phyloP scores from a whole-genome alignment of 2,113 vertebrate species.

The Bambusicola thoracicus region DNA sequence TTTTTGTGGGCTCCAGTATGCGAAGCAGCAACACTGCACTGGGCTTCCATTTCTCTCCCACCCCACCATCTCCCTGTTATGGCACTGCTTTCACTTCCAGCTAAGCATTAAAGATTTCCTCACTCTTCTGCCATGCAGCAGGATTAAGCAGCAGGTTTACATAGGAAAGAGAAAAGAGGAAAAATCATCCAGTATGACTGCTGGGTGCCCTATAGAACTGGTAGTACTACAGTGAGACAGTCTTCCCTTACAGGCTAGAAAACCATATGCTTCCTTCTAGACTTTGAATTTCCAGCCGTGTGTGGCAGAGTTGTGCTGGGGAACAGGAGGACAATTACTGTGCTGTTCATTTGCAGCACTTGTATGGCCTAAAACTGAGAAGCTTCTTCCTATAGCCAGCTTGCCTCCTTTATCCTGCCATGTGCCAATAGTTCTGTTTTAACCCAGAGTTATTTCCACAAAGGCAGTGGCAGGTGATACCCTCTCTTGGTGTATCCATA shows the following conservation, averaged over 20 bases:
- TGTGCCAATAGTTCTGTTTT: neutral
- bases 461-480: neutral
- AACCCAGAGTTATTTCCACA: neutral
- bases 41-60: conserved; percentile 1
- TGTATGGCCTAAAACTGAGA: neutral
- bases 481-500: neutral
- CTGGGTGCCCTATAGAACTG: neutral
- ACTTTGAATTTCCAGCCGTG: neutral
- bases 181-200: neutral
- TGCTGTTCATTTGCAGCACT: neutral
- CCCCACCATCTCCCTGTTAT: neutral
- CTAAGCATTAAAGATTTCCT: neutral
- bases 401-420: neutral
- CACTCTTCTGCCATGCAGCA: neutral
- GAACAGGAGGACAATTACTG: neutral
- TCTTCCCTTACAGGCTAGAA: neutral
- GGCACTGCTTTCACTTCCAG: neutral
- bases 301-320: rapidly evolving
- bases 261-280: neutral
- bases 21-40: neutral
- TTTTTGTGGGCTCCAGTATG: neutral
- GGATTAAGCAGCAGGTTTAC: neutral
- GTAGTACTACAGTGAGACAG: neutral
- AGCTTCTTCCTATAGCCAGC: neutral
- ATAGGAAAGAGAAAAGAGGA: neutral